phyloP scores from a whole-genome alignment of 2,888 invertebrate genomes.

The Geophilus truncorum region DNA sequence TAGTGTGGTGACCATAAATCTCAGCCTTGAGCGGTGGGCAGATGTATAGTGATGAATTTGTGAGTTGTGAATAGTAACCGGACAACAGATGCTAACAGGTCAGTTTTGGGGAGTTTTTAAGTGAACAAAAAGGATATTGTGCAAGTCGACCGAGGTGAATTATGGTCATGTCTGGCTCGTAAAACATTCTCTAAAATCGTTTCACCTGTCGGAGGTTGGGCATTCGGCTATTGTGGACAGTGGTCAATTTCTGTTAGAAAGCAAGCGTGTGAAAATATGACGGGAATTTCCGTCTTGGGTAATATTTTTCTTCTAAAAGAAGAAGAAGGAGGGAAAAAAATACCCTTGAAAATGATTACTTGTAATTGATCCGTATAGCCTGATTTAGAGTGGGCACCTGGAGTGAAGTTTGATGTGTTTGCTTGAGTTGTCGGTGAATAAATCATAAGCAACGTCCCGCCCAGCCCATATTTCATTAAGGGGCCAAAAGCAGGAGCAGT shows the following conservation, averaged over 20 bases:
- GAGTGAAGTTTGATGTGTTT: conserved; percentile 28
- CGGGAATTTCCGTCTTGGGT: neutral
- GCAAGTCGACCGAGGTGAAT: neutral
- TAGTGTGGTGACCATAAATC: neutral
- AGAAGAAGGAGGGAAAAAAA: too few species aligned
- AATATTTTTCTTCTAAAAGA: neutral
- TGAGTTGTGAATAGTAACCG: neutral
- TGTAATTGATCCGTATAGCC: neutral
- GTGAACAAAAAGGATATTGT: neutral
- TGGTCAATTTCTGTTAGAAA: neutral
- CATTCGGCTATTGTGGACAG: neutral
- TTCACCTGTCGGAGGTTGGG: neutral
- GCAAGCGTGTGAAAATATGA: neutral
- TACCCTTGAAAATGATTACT: neutral
- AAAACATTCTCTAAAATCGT: neutral
- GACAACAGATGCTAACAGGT: neutral
- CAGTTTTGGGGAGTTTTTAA: neutral
- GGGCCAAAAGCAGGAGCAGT: neutral
- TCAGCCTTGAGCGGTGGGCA: neutral
- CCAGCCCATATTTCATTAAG: conserved; percentile 30
- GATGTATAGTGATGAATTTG: neutral
- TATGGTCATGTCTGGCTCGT: neutral
- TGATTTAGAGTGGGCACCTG: conserved; percentile 24
- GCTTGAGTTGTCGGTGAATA: conserved; percentile 22
- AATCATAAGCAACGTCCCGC: conserved; percentile 14